Percentiles rank a stretch among this genome's conserved stretches.
Conservation (phyloP, 2,113 vertebrate species). For the Machaerirhynchus nigripectus region DNA sequence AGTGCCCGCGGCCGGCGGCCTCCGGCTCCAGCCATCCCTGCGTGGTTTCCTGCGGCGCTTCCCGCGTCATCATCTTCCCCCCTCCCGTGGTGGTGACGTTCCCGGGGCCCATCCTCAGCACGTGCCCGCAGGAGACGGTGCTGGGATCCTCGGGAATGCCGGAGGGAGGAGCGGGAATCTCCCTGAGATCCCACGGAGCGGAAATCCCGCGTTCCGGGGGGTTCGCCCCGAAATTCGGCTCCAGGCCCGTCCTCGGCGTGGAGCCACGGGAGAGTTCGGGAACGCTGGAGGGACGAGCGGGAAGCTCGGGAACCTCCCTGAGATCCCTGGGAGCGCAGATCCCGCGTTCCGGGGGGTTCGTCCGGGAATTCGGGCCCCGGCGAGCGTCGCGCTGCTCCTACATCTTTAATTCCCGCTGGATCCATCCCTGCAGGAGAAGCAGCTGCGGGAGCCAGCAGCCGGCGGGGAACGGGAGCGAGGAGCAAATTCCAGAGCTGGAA, state of each 20-base stretch:
- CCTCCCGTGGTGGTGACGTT: background rate
- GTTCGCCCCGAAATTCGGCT: accelerated
- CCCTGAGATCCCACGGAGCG: background rate
- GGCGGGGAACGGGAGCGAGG: accelerated
- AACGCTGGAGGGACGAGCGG: background rate
- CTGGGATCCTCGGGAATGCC: background rate
- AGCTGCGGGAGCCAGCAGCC: accelerated
- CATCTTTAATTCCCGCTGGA: background rate
- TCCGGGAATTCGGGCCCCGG: accelerated
- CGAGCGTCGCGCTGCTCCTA: background rate
- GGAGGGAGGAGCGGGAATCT: background rate
- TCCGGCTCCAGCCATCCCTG: background rate
- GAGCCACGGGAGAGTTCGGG: background rate
- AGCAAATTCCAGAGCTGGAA: background rate
- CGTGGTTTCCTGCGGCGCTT: background rate
- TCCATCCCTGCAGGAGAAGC: slow-evolving; percentile 14
- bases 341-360: accelerated
- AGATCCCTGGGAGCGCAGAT: background rate
- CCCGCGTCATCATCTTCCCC: slow-evolving; percentile 41
- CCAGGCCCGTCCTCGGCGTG: background rate
- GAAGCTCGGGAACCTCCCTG: accelerated
- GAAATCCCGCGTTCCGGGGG: background rate
- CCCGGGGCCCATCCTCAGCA: slow-evolving; percentile 36
- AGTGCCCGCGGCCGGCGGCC: background rate
- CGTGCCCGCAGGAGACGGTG: background rate